Conservation (phyloP, 2,797 vertebrate species). For the Anguilla marmorata region DNA sequence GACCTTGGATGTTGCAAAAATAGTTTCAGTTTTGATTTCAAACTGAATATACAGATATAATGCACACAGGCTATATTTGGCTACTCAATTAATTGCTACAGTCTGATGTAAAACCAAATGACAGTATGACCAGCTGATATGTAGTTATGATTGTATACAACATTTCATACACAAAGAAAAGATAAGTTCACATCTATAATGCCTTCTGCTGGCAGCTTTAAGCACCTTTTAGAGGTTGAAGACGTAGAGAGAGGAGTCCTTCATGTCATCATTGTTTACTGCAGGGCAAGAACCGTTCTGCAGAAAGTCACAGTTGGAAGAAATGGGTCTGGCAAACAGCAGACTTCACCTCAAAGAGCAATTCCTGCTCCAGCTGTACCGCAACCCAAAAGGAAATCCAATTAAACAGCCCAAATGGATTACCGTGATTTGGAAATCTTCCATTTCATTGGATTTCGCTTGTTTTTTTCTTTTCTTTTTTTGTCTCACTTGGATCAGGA, state of each 20-base stretch:
- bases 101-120: background rate
- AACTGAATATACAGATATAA: too few relatives aligned
- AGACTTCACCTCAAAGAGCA: background rate
- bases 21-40: too few relatives aligned
- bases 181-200: background rate
- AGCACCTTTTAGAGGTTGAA: background rate
- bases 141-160: background rate
- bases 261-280: background rate
- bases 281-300: background rate
- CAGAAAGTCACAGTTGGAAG: background rate
- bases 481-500: background rate
- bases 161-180: background rate
- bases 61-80: too few relatives aligned
- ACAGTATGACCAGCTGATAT: background rate
- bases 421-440: background rate
- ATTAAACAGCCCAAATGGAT: background rate
- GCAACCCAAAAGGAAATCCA: background rate
- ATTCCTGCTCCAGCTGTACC: background rate
- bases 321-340: background rate
- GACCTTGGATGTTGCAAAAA: too few relatives aligned
- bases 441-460: background rate
- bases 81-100: background rate
- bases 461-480: background rate
- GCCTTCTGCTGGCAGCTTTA: background rate
- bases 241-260: background rate